These are phyloP conservation scores for Mastomys natalensis DNA, from an alignment of 2,113 vertebrate species.

Conservation along the genomic window DNA sequence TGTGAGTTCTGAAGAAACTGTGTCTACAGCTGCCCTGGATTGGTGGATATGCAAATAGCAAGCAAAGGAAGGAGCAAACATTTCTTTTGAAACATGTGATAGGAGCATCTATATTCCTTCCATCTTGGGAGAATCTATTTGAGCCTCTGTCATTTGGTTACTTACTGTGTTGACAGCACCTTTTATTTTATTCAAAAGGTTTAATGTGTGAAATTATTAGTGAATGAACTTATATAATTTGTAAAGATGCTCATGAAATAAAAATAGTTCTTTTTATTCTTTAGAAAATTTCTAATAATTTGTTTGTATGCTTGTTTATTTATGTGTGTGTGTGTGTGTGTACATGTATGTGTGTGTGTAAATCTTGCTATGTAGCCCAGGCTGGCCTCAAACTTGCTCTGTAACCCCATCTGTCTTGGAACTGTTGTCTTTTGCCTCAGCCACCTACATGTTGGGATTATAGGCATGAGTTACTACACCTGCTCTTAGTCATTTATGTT, in stretches of 20 bases:
- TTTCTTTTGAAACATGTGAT: constrained; percentile 63
- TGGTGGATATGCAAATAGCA: constrained; percentile 79
- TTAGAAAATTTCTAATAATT: constrained; percentile 28
- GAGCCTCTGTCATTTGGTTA: constrained; percentile 53
- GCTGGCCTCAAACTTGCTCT: not conserved
- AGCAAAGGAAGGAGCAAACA: constrained; percentile 62
- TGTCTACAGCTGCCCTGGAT: constrained; percentile 69
- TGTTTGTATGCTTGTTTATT: not conserved
- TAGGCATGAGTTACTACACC: not conserved
- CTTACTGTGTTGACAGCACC: constrained; percentile 31
- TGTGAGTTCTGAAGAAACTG: constrained; percentile 56
- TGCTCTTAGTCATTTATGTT: constrained; percentile 45
- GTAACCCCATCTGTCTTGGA: not conserved
- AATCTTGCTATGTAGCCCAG: not conserved
- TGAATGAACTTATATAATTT: constrained; percentile 55
- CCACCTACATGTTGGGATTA: not conserved
- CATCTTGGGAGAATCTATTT: constrained; percentile 33
- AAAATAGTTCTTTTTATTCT: constrained; percentile 63
- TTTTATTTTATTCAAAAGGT: constrained; percentile 59
- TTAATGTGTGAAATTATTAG: constrained; percentile 59
- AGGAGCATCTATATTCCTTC: constrained; percentile 39
- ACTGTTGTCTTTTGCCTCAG: not conserved
- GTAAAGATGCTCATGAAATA: constrained; percentile 62
- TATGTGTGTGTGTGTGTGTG: not conserved
- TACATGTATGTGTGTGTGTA: not conserved